Evolutionary conservation across 2,113 vertebrate genomes (phyloP), one percentile per base, ranked within the genome.

Genomic region (Pachycephala philippinensis): DNA sequence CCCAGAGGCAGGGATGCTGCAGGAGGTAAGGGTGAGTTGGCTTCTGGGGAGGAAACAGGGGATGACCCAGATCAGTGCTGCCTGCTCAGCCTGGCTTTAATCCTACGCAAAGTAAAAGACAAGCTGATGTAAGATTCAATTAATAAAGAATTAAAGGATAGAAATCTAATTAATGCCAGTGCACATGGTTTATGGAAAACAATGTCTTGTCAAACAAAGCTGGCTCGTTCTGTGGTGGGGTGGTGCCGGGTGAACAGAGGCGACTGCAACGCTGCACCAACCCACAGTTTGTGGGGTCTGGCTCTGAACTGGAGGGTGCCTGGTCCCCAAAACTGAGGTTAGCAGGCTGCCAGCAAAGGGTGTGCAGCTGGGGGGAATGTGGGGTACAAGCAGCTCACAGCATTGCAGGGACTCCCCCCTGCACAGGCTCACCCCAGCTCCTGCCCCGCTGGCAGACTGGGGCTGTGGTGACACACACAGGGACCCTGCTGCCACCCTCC

Each of bases 81-180:
- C 57, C 78, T 80, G 54, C 71, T 92, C 88, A 84, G 76, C 39
- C 72, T 66, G 71, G 31, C 39, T 88, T 77, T 90, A 96, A 92
- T 95, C 76, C 80, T 13, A 21, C 4, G 4, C 68, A 95, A 82
- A 92, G 70, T 50, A 77, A 84, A 84, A 77, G 71, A 66, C 69
- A 84, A 93, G 72, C 91, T 84, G 80, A 78, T 64, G 69, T 81
- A 80, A 90, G 80, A 95, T 90, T 96, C 64, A 84, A 95, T 95
- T 95, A 96, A 93, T 92, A 78, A 84, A 93, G 96, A 96, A 95
- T 96, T 97, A 97, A 96, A 66, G 83, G 94, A 92, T 93, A 95
- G 86, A 89, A 93, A 90, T 92, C 59, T 81, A 89, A 89, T 95
- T 93, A 93, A 84, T 66, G 72, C 80, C 72, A 30, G 64, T n/a